Base-by-base conservation (phyloP, 2,797 vertebrate genomes). In the Anguilla anguilla region DNA sequence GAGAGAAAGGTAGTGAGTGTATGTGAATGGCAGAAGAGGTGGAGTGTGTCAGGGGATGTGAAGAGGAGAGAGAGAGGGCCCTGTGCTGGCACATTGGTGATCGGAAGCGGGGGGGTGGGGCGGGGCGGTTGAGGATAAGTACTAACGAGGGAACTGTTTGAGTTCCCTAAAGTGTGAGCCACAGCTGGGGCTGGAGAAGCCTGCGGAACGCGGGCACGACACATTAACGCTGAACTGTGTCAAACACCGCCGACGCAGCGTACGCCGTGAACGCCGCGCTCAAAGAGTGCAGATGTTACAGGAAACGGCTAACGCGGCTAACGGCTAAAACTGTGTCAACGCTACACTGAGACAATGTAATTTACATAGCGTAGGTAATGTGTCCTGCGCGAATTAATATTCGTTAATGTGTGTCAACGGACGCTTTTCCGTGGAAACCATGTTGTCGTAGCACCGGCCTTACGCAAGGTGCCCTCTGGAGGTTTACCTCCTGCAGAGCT, bases 101-200 rank as follows among this genome's bases (percentile, higher is more conserved):
- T 87, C 88, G 89, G 89, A 90, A 39, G 39, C 2, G 39, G 6
- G 51, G 51, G 1, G 7, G 51, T 91, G 92, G 90, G 87, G 89
- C 2, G 88, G 86, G 59, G 13, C 84, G 90, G 69, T 83, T 31
- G 86, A 84, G 87, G 84, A 91, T 86, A 87, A 77, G 88, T 88
- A 89, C 91, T 91, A 89, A 90, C 89, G 88, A 91, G 88, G 87
- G 89, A 86, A 49, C 82, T 89, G 85, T 74, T 81, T 90, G 83
- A 89, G 79, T 90, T 89, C 79, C 57, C 81, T 22, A 87, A 87
- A 85, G 74, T 61, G 85, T 86, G 87, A 85, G 74, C 79, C 87
- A 82, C 87, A 81, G 67, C 81, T 59, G 28, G 51, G 53, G 79
- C 49, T 28, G 19, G 28, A 43, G 79, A 55, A 49, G 43, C 13